phyloP scores from a whole-genome alignment of 2,113 vertebrate species.

The Campylomormyrus numenius region DNA sequence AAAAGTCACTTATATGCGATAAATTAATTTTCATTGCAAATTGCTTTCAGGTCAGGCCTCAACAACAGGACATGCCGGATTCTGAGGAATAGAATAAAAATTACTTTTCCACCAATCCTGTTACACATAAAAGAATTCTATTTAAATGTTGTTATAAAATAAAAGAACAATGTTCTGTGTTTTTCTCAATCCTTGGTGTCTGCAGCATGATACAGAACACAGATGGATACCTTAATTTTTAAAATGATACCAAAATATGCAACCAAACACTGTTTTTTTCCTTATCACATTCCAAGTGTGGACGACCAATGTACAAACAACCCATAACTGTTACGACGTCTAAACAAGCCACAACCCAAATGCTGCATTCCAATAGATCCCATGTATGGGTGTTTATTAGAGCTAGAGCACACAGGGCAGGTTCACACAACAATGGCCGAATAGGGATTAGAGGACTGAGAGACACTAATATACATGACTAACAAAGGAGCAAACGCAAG shows the following conservation, averaged over 20 bases:
- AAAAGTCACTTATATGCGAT: not conserved
- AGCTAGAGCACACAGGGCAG: too few relatives aligned
- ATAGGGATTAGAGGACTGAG: too few relatives aligned
- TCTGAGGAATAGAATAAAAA: not conserved
- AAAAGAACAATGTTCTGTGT: not conserved
- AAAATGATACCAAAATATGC: not conserved
- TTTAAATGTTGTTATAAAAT: not conserved
- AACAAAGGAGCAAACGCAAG: too few relatives aligned
- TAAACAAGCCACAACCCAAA: too few relatives aligned
- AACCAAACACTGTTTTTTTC: not conserved
- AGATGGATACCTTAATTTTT: not conserved
- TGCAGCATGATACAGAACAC: not conserved
- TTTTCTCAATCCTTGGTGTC: not conserved
- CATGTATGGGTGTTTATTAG: too few relatives aligned
- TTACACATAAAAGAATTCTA: not conserved
- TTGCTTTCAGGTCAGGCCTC: not conserved
- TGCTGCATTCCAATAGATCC: too few relatives aligned
- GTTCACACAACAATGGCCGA: too few relatives aligned
- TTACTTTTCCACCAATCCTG: not conserved
- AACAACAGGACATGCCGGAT: not conserved
- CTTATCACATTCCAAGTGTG: not conserved
- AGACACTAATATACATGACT: too few relatives aligned
- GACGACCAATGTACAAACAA: not conserved
- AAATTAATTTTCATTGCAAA: not conserved
- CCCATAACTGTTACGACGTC: not conserved